phyloP scores from a whole-genome alignment of 2,113 vertebrate genomes.

The Dromaius novaehollandiae region DNA sequence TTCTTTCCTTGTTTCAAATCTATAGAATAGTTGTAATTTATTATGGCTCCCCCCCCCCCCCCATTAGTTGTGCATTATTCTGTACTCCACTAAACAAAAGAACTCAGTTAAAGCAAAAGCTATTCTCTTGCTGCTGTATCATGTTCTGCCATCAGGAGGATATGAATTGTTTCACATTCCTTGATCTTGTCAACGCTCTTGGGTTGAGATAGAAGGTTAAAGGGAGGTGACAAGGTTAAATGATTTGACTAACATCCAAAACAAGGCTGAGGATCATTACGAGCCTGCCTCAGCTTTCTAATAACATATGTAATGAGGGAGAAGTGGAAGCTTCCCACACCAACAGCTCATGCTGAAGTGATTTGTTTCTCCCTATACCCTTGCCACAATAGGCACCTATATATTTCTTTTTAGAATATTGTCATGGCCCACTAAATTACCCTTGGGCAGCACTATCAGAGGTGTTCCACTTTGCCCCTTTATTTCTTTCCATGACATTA shows the following conservation, averaged over 20 bases:
- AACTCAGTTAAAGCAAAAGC: background rate
- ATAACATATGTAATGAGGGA: constrained; percentile 36
- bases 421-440: constrained; percentile 61
- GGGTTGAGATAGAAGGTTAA: constrained; percentile 40
- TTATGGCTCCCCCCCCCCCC: accelerated
- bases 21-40: background rate
- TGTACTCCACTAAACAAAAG: background rate
- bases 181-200: background rate
- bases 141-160: background rate
- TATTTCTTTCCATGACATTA: constrained; percentile 65
- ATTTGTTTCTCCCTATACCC: constrained; percentile 57
- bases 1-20: background rate
- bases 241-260: constrained; percentile 64
- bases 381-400: constrained; percentile 14
- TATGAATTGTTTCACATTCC: constrained; percentile 33
- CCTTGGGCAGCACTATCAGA: constrained; percentile 52
- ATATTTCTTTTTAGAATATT: constrained; percentile 59
- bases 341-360: constrained; percentile 30
- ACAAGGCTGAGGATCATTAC: constrained; percentile 33
- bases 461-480: constrained; percentile 63
- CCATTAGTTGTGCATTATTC: background rate
- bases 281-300: constrained; percentile 43
- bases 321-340: constrained; percentile 28
- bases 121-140: background rate
- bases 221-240: constrained; percentile 64